Evolutionary conservation across 2,113 vertebrate species (phyloP), one percentile per base, ranked within the genome.

Genomic region (Syngnathus scovelli): DNA sequence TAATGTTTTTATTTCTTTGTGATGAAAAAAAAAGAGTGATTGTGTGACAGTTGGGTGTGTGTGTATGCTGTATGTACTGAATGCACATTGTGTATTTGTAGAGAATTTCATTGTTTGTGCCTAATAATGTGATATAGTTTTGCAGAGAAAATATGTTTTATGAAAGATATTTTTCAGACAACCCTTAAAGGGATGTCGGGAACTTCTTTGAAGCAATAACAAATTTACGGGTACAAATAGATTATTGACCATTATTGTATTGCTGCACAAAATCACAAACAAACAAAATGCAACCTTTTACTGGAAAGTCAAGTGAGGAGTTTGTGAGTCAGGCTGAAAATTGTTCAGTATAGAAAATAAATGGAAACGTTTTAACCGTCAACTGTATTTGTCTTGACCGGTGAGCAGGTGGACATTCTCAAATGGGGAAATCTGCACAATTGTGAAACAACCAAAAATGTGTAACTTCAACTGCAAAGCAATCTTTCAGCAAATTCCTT

Each of bases 141-240:
- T 82, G 44, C 66, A 63, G 68, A 52, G 43, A 49, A 73, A 38
- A 64, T 62, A 18, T 70, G 75, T 74, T 82, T 83, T 77, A 69
- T 64, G 63, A 80, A 78, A 52, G 41, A 85, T 78, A 77, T 85
- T 87, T 85, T 84, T 85, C 60, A 73, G 70, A 76, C 4, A 38
- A 33, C 61, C 41, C 21, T 44, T 43, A 13, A 43, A 44, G 61
- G 21, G 61, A 78, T 61, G 72, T 67, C 70, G 74, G 69, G 18
- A 65, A 65, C 75, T 80, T 85, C 74, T 37, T 65, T 83, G 62
- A 84, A 88, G 89, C 89, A 90, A 90, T 90, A 90, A 76, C 60
- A 76, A 75, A 74, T 78, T 71, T 61, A 67, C 2, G 19, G 54
- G 38, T 71, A 76, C 9, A 51, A 48, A 11, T 46, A 23, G 49